phyloP scores from a whole-genome alignment of 2,113 vertebrate species.

The Ramphastos sulfuratus region DNA sequence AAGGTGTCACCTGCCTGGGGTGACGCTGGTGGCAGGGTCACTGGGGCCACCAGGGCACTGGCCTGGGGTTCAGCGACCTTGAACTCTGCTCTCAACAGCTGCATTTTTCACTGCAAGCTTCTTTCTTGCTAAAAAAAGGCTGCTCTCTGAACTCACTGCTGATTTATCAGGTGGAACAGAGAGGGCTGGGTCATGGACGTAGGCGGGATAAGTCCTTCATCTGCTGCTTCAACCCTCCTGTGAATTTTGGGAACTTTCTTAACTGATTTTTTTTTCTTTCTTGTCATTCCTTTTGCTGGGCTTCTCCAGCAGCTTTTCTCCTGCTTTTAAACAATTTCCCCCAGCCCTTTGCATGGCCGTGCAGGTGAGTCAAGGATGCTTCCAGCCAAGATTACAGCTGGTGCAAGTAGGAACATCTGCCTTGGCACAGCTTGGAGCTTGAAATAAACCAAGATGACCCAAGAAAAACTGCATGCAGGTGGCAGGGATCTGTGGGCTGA shows the following conservation, averaged over 20 bases:
- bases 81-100: not conserved
- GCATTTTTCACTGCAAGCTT: not conserved
- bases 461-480: not conserved
- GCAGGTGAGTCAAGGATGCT: slow-evolving; percentile 46
- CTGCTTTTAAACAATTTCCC: not conserved
- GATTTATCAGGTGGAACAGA: not conserved
- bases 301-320: not conserved
- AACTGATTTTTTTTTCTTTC: not conserved
- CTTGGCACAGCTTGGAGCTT: not conserved
- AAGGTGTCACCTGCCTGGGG: not conserved
- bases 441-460: not conserved
- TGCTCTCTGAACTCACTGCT: not conserved
- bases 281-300: not conserved
- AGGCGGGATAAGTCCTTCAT: not conserved
- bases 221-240: not conserved
- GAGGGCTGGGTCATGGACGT: not conserved
- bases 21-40: not conserved
- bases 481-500: not conserved
- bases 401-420: not conserved
- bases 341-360: fast-evolving
- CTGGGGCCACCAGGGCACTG: fast-evolving
- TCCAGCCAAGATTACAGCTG: not conserved
- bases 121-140: not conserved
- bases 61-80: not conserved
- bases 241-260: not conserved